phyloP scores from a whole-genome alignment of 2,888 invertebrate genomes.

The Koerneria pararmatus region DNA sequence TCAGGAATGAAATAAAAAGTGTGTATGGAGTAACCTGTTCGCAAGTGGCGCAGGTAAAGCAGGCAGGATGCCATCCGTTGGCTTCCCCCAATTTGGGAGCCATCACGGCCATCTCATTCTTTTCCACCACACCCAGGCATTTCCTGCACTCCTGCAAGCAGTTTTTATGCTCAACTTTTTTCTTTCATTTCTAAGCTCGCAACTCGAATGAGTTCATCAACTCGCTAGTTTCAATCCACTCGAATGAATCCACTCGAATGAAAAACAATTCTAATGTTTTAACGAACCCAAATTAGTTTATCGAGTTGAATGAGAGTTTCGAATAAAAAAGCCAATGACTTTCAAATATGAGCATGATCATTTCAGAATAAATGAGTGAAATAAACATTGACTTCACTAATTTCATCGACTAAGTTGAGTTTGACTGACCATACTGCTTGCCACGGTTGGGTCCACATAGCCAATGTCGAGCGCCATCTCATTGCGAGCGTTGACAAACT shows the following conservation, averaged over 20 bases:
- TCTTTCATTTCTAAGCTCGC: neutral
- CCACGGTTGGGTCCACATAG: slow-evolving; percentile 63
- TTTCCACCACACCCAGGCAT: slow-evolving; percentile 76
- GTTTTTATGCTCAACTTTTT: slow-evolving; percentile 6
- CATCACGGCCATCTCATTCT: slow-evolving; percentile 78
- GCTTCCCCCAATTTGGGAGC: slow-evolving; percentile 72
- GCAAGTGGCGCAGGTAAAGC: slow-evolving; percentile 66
- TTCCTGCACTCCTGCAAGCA: slow-evolving; percentile 73
- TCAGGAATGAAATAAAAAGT: too few species aligned
- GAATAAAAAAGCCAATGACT: neutral
- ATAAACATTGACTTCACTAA: neutral
- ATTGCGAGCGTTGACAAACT: slow-evolving; percentile 88
- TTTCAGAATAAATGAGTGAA: neutral
- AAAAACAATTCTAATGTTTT: neutral
- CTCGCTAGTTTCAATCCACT: slow-evolving; percentile 3
- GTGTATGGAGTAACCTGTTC: too few species aligned
- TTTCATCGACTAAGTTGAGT: neutral
- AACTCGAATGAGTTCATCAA: neutral
- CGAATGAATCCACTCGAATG: neutral
- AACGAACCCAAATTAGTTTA: too few species aligned
- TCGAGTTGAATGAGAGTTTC: too few species aligned
- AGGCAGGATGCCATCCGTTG: slow-evolving; percentile 65
- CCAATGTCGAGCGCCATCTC: slow-evolving; percentile 93
- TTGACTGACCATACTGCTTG: slow-evolving; percentile 59
- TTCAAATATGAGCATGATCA: neutral